A percentile compares a stretch with the other conserved stretches of the same genome.
phyloP scores from a whole-genome alignment of 2,888 invertebrate species.

The Xylocampa areola region DNA sequence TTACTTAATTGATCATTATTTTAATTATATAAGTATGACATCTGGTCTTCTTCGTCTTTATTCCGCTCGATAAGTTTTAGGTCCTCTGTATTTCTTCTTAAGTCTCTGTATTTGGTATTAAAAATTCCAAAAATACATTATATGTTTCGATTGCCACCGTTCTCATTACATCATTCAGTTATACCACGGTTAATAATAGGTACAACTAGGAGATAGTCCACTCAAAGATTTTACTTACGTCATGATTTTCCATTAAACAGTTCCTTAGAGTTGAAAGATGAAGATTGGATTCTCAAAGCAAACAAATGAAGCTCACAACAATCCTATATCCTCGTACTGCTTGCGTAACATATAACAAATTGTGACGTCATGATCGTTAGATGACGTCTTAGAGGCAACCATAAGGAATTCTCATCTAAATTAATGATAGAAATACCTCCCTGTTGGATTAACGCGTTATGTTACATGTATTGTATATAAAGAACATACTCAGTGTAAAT shows the following conservation, averaged over 20 bases:
- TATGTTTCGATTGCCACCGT: no score
- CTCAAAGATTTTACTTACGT: slow-evolving; percentile 7
- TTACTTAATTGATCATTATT: background rate
- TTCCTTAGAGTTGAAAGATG: slow-evolving; percentile 15
- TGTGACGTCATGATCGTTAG: slow-evolving; percentile 64
- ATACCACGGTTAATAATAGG: background rate
- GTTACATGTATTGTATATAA: slow-evolving; percentile 45
- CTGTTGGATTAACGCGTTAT: slow-evolving; percentile 74
- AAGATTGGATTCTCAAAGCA: slow-evolving; percentile 41
- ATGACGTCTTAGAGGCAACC: slow-evolving; percentile 62
- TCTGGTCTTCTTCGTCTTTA: background rate
- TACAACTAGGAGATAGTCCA: background rate
- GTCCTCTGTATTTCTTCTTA: background rate
- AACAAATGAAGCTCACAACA: slow-evolving; percentile 40
- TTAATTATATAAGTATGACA: background rate
- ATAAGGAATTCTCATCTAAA: slow-evolving; percentile 78
- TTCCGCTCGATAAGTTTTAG: no score
- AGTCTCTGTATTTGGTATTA: no score
- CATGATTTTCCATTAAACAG: slow-evolving; percentile 9
- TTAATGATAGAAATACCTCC: slow-evolving; percentile 77
- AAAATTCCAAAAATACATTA: no score
- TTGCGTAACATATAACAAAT: slow-evolving; percentile 47
- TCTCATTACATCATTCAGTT: background rate
- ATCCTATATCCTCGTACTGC: slow-evolving; percentile 48
- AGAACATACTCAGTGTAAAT: slow-evolving; percentile 22